Base-by-base conservation (phyloP, 2,888 invertebrate species). In the Nyleta sp. region DNA sequence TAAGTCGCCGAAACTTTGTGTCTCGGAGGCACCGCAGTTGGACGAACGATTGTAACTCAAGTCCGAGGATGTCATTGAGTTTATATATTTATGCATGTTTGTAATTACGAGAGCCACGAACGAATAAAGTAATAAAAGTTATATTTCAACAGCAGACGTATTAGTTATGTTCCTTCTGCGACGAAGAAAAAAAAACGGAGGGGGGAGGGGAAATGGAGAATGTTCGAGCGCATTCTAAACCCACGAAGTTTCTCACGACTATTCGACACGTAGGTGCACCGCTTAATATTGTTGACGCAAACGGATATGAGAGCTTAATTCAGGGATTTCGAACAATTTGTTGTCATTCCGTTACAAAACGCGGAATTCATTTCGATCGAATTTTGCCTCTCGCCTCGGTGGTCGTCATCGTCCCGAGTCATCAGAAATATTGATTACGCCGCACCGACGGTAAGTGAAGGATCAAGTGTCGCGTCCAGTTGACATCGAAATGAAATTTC, bases 111-210 rank as follows among this genome's bases (percentile, higher is more conserved):
- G 65, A 67, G 11, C 68, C 70, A 65, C 31, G 50, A 70, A 76
- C 52, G 65, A 76, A 77, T 77, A 77, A 77, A 71, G 71, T 71
- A 77, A 77, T 77, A 77, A 68, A 77, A 77, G 60, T 38, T 71
- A 71, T 77, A 77, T 71, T 77, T 71, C 76, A 76, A 74, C 65
- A 70, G 75, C 44, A 62, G 64, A 70, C 33, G 18, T 31, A 48
- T 59, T 59, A 50, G 75, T 62, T 68, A 44, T 70, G 52, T 76
- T 65, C 20, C 59, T 76, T 75, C 40, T 48, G 35, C 31, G 35
- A 13, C 10, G 28, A 72, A 35, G 20, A 59, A 18, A 46, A 20
- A 46, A 46, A 42, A 53, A 65, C n/a, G 31, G n/a, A n/a, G n/a
- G n/a, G 8, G 1, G 13, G n/a, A 10, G 38, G n/a, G 40, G 28